Evolutionary conservation across 2,113 vertebrate genomes (phyloP), one percentile per base, ranked within the genome.

Genomic region (Calyptomena viridis): DNA sequence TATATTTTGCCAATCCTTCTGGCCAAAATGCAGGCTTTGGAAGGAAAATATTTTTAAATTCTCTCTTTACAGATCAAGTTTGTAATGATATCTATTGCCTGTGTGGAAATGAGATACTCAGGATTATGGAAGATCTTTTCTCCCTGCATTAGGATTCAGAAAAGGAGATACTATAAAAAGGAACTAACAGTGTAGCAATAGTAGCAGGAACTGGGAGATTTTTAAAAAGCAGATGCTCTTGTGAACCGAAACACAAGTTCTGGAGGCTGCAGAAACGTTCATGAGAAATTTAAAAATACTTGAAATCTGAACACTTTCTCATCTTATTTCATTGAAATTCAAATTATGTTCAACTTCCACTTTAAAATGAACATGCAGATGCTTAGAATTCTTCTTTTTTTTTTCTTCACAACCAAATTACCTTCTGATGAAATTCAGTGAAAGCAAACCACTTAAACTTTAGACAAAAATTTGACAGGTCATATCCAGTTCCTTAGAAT

Each of bases 241-340:
- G 44, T 85, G 84, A 90, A 92, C 72, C 28, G 56, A 95, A 89
- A 66, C 47, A 67, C 86, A 78, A 84, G 30, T 83, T 84, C n/a
- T 93, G 71, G 31, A 84, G 72, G 17, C 72, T 89, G 86, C 47
- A 86, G 76, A 92, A 94, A 82, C 6, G 49, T 84, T 93, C 25
- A 62, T 53, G 60, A 89, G 52, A 91, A 93, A 84, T 90, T 83
- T 86, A 39, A 93, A 96, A 89, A 88, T 86, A 77, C 79, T 97
- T 94, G 63, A 95, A 92, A 94, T 93, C 50, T 55, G 60, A 90
- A 72, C 52, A 84, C 52, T 94, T 94, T 92, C 64, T 93, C 27
- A 71, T 94, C 69, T 93, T 80, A 80, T 90, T 93, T 92, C 76
- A 95, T 91, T 94, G 91, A 96, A 87, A 95, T 96, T 91, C 69